These are phyloP conservation scores for Platycercus adscitus DNA, from an alignment of 2,113 vertebrate genomes.

Conservation along the genomic window DNA sequence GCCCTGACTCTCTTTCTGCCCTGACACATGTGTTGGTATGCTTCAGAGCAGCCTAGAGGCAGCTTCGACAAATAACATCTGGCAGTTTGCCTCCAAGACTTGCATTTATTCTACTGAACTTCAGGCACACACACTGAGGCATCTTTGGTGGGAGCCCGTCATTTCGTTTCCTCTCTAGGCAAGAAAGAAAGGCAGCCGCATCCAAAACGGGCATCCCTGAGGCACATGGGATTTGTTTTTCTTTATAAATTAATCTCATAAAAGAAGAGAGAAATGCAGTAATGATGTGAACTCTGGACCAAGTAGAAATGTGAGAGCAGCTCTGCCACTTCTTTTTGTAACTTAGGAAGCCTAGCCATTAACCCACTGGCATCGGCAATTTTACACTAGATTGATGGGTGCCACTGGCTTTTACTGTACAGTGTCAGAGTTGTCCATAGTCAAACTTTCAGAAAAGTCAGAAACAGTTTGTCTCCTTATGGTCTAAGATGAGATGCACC, in stretches of 20 bases:
- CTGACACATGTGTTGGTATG: slow-evolving; percentile 47
- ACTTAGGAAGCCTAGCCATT: background rate
- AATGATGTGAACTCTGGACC: background rate
- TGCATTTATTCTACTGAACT: slow-evolving; percentile 38
- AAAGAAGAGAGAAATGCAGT: background rate
- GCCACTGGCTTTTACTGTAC: background rate
- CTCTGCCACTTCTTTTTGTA: background rate
- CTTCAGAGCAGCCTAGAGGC: slow-evolving; percentile 57
- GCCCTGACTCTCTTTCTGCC: slow-evolving; percentile 49
- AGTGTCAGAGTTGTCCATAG: background rate
- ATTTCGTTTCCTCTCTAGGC: slow-evolving; percentile 10
- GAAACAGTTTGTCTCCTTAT: background rate
- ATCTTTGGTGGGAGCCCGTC: slow-evolving; percentile 36
- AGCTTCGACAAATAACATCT: slow-evolving; percentile 60
- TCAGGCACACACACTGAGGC: background rate
- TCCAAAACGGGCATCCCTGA: background rate
- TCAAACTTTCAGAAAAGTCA: background rate
- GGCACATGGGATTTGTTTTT: background rate
- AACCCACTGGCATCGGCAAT: fast-evolving
- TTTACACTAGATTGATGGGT: background rate
- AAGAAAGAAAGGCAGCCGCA: background rate
- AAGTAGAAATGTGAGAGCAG: background rate
- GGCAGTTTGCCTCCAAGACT: slow-evolving; percentile 53
- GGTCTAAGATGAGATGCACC: slow-evolving; percentile 4
- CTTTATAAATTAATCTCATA: background rate